Evolutionary conservation across 1,140 invertebrate genomes (phyloP), one percentile per base, ranked within the genome.

Genomic region (Brachystomella parvula): DNA sequence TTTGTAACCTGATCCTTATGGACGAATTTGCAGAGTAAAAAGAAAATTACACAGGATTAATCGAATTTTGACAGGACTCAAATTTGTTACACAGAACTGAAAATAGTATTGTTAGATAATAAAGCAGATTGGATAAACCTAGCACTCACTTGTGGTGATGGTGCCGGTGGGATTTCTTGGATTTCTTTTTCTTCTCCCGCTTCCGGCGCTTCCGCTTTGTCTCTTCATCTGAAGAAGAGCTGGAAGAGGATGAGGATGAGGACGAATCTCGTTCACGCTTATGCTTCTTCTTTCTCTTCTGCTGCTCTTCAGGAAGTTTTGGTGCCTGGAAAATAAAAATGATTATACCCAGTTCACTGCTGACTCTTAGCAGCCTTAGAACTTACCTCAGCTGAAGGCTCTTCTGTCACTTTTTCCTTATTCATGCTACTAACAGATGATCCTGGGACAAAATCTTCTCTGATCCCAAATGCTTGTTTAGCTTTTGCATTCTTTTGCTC

Each of bases 381-480:
- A 12, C 58, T 60, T 31, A 60, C 58, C 49, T 53, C 12, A 15
- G 24, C 24, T 12, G 12, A 12, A 24, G 12, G 6, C 24, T 53
- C 49, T 53, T 15, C 24, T 31, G 21, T 49, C 28, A 26, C 19
- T 53, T 63, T 53, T 2, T 63, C 30, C 28, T 9, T 63, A n/a
- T 61, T 39, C 59, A 30, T 61, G 30, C 59, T 61, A 15, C 32
- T 61, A n/a, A 30, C 59, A n/a, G 92, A 94, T 74, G 88, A 89
- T 29, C 94, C 94, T 78, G 96, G 94, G 17, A 94, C 88, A 81
- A 96, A 98, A 74, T 88, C 87, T 68, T 92, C 89, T 30, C 90
- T 90, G 70, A 98, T 93, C 57, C 94, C 94, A 78, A 98, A 96
- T 0, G 94, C 94, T 76, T 94, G 89, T 53, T 92, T 85, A 60